A percentile compares a stretch with the other conserved stretches of the same genome.
Evolutionary conservation across 2,797 vertebrate genomes (phyloP).

Genomic region (Clarias pachynema): DNA sequence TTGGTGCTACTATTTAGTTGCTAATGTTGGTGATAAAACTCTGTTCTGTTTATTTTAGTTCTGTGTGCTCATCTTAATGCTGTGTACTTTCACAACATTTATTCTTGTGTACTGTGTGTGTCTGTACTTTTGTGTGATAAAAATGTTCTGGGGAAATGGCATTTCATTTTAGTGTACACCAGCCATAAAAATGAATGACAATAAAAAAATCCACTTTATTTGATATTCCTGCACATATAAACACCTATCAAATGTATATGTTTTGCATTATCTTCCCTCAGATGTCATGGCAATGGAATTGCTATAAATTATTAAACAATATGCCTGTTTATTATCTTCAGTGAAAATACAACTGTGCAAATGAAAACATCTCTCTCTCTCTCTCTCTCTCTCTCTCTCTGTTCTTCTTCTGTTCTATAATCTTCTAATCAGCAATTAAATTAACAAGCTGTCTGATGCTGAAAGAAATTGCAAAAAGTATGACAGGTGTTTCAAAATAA

Average conservation of each 20-base stretch:
- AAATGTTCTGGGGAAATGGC: neutral
- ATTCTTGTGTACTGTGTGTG: neutral
- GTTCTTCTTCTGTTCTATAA: neutral
- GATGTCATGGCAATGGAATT: neutral
- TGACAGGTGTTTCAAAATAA: neutral
- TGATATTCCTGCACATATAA: neutral
- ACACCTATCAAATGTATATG: neutral
- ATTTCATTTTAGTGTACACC: neutral
- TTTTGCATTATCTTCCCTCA: neutral
- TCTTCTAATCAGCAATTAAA: neutral
- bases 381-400: slow-evolving; percentile 60
- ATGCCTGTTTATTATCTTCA: neutral
- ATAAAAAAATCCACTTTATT: neutral
- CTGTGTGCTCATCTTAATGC: neutral
- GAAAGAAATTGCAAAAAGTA: neutral
- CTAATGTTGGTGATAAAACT: neutral
- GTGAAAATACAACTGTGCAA: neutral
- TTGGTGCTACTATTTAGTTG: neutral
- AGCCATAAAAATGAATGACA: neutral
- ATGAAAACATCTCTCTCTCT: neutral
- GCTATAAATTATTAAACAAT: neutral
- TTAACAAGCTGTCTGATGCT: neutral
- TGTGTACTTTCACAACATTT: neutral
- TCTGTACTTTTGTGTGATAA: neutral
- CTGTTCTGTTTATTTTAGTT: neutral